Evolutionary conservation across 2,888 invertebrate genomes (phyloP).

Genomic region (Aphidoletes aphidimyza): DNA sequence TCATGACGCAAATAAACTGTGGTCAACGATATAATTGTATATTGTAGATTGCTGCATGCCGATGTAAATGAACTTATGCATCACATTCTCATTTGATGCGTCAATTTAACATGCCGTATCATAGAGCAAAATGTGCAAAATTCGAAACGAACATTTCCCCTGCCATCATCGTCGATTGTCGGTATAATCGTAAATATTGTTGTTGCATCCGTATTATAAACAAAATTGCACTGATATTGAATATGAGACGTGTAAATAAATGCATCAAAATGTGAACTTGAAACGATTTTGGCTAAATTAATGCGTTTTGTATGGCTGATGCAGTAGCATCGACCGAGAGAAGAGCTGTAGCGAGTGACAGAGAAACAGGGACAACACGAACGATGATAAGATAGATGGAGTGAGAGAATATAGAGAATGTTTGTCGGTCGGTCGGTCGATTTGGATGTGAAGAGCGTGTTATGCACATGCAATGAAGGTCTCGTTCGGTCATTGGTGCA

Average conservation of each 20-base stretch:
- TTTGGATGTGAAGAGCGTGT: no score
- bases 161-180: background rate
- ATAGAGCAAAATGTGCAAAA: background rate
- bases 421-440: no score
- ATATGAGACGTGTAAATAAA: slow-evolving; percentile 1
- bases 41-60: background rate
- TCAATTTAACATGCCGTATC: background rate
- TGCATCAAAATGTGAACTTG: slow-evolving; percentile 34
- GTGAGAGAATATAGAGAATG: no score
- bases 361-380: no score
- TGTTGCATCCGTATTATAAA: background rate
- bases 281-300: background rate
- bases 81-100: background rate
- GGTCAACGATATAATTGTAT: background rate
- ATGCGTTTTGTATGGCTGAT: slow-evolving; percentile 1
- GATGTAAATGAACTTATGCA: background rate
- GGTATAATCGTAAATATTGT: no score
- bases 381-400: no score
- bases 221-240: background rate
- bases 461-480: background rate
- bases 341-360: no score
- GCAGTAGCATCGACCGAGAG: background rate
- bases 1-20: no score
- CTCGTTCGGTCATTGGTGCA: slow-evolving; percentile 27
- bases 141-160: no score